These are phyloP conservation scores for Pao palembangensis DNA, from an alignment of 2,113 vertebrate species.

Conservation along the genomic window DNA sequence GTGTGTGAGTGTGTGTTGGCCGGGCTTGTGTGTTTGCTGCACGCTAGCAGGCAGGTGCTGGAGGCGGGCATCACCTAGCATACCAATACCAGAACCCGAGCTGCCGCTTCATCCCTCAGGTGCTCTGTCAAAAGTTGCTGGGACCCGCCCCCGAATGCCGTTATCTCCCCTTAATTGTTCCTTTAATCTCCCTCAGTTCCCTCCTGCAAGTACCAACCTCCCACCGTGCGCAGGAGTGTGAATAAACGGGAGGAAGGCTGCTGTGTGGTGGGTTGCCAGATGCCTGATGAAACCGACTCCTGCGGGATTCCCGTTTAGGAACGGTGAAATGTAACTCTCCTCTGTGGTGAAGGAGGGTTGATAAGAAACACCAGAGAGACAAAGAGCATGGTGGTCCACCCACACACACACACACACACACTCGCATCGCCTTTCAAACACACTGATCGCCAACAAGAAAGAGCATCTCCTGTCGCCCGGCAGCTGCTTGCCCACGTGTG, in stretches of 20 bases:
- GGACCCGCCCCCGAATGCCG: background rate
- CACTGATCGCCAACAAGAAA: conserved; percentile 49
- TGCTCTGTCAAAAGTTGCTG: conserved; percentile 5
- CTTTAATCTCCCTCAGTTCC: conserved; percentile 30
- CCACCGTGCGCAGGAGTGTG: conserved; percentile 17
- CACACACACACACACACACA: conserved; percentile 19
- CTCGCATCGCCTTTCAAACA: conserved; percentile 30
- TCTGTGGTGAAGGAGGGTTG: conserved; percentile 36
- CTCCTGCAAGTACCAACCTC: conserved; percentile 9
- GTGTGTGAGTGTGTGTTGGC: conserved; percentile 11
- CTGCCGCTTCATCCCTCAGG: conserved; percentile 14
- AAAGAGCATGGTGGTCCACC: conserved; percentile 39
- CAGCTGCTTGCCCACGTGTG: conserved; percentile 57
- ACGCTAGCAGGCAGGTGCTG: conserved; percentile 64
- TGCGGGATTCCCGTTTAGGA: conserved; percentile 29
- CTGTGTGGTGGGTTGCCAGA: conserved; percentile 50
- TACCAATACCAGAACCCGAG: conserved; percentile 45
- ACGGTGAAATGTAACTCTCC: conserved; percentile 66
- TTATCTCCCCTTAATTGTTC: conserved; percentile 15
- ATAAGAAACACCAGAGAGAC: conserved; percentile 45
- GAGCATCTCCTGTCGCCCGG: conserved; percentile 39
- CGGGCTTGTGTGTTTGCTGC: conserved; percentile 44
- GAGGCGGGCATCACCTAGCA: conserved; percentile 53
- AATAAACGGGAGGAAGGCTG: conserved; percentile 31
- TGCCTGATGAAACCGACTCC: conserved; percentile 40